Evolutionary conservation across 2,797 vertebrate genomes (phyloP), one percentile per base, ranked within the genome.

Genomic region (Coluber constrictor): DNA sequence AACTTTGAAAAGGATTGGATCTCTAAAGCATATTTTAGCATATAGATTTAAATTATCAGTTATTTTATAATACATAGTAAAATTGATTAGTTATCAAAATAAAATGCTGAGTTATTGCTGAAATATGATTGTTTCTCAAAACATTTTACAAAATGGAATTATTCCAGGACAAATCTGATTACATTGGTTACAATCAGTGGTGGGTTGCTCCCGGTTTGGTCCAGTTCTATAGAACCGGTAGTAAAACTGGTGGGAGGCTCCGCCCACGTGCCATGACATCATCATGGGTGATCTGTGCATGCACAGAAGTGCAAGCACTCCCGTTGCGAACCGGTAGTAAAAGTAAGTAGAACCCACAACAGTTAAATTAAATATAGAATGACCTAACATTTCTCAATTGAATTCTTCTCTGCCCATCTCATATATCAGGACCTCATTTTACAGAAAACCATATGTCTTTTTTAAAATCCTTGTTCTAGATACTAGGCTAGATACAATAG

Each of bases 71-170:
- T 94, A 61, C 54, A 92, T n/a, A 94, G 83, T 63, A 54, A 55
- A 51, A 87, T 20, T 66, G 86, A 92, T 93, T 93, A 94, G 43
- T 89, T 94, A 90, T 57, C 95, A 95, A 92, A 93, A 89, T 90
- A 95, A 95, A 95, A 94, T 94, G 89, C 93, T 96, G 32, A 63
- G 60, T 94, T 74, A 92, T 91, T 23, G 12, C 90, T 96, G 89
- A 0, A 27, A n/a, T 12, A 32, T 16, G 56, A 70, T 16, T 51
- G 63, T 7, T 13, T 92, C 16, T 8, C 32, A 79, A 91, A 89
- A 59, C 47, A 79, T 37, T 74, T 92, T 20, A 18, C 13, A 55
- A 12, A 91, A 91, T 87, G 8, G 7, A 55, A 25, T 29, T 63
- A 86, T 27, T 27, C 11, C 10, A 27, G 70, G 27, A 88, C 6